These are phyloP conservation scores for Emmelina monodactyla DNA, from an alignment of 2,888 invertebrate species.

Conservation along the genomic window DNA sequence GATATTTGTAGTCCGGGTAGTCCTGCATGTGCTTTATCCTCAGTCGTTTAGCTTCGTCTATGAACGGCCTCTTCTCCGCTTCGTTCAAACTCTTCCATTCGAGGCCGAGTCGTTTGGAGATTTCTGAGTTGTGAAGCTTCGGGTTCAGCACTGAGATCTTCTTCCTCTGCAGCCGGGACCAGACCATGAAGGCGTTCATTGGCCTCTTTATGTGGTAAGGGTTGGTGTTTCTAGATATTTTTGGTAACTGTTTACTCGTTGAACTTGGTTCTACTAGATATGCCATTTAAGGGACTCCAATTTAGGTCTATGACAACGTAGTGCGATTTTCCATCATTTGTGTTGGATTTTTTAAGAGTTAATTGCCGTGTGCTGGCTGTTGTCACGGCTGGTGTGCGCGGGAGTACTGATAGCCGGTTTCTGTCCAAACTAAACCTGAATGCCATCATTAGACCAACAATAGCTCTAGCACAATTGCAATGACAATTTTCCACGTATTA, in stretches of 20 bases:
- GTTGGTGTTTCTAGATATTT: conserved; percentile 63
- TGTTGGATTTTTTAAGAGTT: too few species aligned
- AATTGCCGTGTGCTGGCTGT: conserved; percentile 4
- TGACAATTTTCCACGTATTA: conserved; percentile 65
- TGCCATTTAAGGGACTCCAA: too few species aligned
- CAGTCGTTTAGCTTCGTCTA: conserved; percentile 85
- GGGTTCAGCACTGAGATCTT: conserved; percentile 87
- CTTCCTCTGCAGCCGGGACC: conserved; percentile 88
- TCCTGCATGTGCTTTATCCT: conserved; percentile 77
- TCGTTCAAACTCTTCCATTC: conserved; percentile 87
- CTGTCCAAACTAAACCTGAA: conserved; percentile 45
- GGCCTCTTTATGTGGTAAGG: conserved; percentile 88
- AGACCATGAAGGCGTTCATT: conserved; percentile 99
- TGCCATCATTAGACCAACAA: conserved; percentile 62
- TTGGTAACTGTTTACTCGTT: conserved; percentile 28
- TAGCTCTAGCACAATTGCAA: conserved; percentile 48
- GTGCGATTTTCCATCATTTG: too few species aligned
- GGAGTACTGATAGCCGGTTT: conserved; percentile 46
- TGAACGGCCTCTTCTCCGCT: conserved; percentile 83
- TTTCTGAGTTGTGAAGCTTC: conserved; percentile 79
- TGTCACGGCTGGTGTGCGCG: conserved; percentile 29
- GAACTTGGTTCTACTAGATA: conserved; percentile 32
- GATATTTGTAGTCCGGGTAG: conserved; percentile 76
- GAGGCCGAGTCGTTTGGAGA: conserved; percentile 81
- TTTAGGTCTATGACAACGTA: too few species aligned